Base-by-base conservation (phyloP, 2,113 vertebrate genomes). In the Synodontis membranacea region DNA sequence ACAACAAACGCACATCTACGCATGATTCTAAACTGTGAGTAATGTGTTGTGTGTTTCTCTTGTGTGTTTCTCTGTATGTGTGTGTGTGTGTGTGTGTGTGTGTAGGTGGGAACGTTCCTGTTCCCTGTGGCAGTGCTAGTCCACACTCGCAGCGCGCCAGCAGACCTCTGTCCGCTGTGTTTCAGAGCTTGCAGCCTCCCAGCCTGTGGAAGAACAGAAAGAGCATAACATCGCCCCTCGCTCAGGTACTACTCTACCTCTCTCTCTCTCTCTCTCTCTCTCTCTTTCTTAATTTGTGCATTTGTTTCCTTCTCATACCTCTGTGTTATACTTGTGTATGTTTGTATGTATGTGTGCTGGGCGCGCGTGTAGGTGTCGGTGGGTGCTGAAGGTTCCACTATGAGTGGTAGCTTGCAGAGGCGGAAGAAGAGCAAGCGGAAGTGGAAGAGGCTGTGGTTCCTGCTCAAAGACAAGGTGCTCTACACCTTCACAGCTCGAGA, bases 371-470 rank as follows among this genome's bases (percentile, higher is more conserved):
- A 99, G 98, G 96, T 96, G 91, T 94, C 96, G 0, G 95, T 96
- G 66, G 96, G 96, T 0, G 96, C 94, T 82, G 97, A 98, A 82
- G 97, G 96, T 60, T 96, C 95, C 37, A 94, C 96, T 37, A 97
- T 95, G 88, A 94, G 97, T 23, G 97, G 98, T 87, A 96, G 95
- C 89, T 95, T 98, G 79, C 96, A 95, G 92, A 95, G 97, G 87
- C 96, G 96, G 83, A 98, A 98, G 94, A 96, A 95, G 89, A 97
- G 96, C 94, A 99, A 96, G 94, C 95, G 95, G 90, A 97, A 96
- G 92, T 99, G 98, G 98, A 99, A 99, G 94, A 97, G 96, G 90
- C 95, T 98, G 85, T 99, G 98, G 98, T 99, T 99, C 91, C 97
- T 98, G 87, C 96, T 99, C 91, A 98, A 98, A 95, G 98, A 98